Evolutionary conservation across 2,113 vertebrate species (phyloP).

Genomic region (Megaptera novaeangliae): DNA sequence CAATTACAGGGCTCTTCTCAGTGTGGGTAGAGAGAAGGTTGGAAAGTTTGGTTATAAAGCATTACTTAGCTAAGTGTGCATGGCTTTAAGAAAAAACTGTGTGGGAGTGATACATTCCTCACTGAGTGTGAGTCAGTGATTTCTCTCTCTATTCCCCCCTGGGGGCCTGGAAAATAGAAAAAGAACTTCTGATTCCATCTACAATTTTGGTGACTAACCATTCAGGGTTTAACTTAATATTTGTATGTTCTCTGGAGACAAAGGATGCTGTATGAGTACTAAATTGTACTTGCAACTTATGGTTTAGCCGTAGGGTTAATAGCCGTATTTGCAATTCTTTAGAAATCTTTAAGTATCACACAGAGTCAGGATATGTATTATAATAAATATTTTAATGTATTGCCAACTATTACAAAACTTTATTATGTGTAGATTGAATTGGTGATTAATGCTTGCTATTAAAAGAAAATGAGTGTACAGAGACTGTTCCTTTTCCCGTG

Average conservation of each 20-base stretch:
- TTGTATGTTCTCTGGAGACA: neutral
- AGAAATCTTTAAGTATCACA: slow-evolving; percentile 5
- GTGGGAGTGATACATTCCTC: neutral
- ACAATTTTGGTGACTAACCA: slow-evolving; percentile 20
- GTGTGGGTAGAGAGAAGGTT: slow-evolving; percentile 7
- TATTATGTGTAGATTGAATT: slow-evolving; percentile 3
- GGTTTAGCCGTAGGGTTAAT: slow-evolving; percentile 20
- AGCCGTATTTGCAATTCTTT: slow-evolving; percentile 29
- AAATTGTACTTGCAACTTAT: slow-evolving; percentile 40
- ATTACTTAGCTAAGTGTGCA: neutral
- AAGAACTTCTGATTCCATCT: slow-evolving; percentile 24
- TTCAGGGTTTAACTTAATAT: slow-evolving; percentile 6
- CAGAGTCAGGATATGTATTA: neutral
- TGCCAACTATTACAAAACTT: neutral
- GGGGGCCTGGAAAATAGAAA: neutral
- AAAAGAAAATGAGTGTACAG: neutral
- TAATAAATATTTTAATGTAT: neutral
- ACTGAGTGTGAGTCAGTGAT: neutral
- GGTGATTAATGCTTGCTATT: neutral
- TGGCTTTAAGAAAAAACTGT: neutral
- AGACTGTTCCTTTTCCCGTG: neutral
- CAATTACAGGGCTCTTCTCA: neutral
- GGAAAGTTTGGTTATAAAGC: neutral
- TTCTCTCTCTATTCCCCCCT: neutral
- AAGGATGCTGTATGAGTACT: neutral